Evolutionary conservation across 2,888 invertebrate species (phyloP).

Genomic region (Lasioglossum leucozonium): DNA sequence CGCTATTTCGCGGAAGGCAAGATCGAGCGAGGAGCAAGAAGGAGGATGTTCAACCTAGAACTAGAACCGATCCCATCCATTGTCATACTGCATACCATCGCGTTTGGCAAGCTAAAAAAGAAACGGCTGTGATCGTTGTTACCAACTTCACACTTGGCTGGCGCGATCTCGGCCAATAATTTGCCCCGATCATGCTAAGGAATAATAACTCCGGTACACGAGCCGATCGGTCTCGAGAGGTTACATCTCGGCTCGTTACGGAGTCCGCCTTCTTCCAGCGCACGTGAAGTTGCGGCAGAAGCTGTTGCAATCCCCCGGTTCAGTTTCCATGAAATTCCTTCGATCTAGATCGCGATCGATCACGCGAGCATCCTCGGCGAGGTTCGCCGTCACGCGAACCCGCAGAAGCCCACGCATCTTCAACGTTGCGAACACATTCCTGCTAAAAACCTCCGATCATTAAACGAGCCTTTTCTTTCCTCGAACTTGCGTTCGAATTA

Average conservation of each 20-base stretch:
- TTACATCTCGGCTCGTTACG: constrained; percentile 37
- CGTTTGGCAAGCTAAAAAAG: neutral
- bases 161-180: neutral
- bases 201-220: constrained; percentile 7
- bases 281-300: neutral
- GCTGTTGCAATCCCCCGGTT: constrained; percentile 5
- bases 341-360: constrained; percentile 32
- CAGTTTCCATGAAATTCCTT: constrained; percentile 10
- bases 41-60: neutral
- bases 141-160: neutral
- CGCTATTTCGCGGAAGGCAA: neutral
- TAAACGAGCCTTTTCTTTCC: neutral
- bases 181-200: neutral
- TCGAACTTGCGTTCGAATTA: neutral
- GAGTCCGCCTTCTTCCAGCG: neutral
- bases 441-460: neutral
- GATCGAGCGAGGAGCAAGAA: neutral
- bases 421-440: neutral
- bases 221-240: neutral
- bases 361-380: constrained; percentile 18
- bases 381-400: constrained; percentile 23
- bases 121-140: neutral
- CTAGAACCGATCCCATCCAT: neutral
- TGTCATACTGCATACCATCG: neutral
- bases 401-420: neutral